Evolutionary conservation across 2,888 invertebrate species (phyloP).

Genomic region (Teleogryllus oceanicus): DNA sequence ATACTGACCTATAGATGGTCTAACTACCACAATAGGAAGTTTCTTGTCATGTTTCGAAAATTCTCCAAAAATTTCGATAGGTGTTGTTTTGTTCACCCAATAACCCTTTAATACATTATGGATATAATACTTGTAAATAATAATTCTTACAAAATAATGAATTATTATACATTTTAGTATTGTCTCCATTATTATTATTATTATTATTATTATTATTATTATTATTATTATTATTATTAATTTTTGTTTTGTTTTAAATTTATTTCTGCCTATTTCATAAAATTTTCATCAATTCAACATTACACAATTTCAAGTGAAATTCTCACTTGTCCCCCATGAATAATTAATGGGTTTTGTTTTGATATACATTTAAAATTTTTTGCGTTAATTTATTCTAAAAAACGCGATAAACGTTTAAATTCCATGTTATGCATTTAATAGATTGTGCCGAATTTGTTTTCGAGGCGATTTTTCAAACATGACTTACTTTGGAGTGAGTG

Average conservation of each 20-base stretch:
- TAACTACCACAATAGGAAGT: slow-evolving; percentile 55
- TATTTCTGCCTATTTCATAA: background rate
- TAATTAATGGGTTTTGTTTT: too few species aligned
- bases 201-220: background rate
- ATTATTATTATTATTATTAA: background rate
- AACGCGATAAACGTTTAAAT: background rate
- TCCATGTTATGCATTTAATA: background rate
- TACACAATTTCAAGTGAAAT: background rate
- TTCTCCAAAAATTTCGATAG: slow-evolving; percentile 58
- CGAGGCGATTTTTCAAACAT: background rate
- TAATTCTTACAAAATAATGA: too few species aligned
- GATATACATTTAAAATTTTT: background rate
- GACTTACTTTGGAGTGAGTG: slow-evolving; percentile 43
- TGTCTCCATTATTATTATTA: background rate
- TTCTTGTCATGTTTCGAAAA: slow-evolving; percentile 50
- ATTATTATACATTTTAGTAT: background rate
- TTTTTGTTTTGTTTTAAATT: background rate
- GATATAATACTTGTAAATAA: background rate
- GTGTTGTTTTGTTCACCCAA: slow-evolving; percentile 55
- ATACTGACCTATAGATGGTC: slow-evolving; percentile 54
- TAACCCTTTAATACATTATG: slow-evolving; percentile 38
- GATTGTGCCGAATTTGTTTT: too few species aligned
- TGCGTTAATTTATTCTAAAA: too few species aligned
- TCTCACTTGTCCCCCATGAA: background rate
- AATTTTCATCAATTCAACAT: background rate